These are phyloP conservation scores for Dendroctonus valens DNA, from an alignment of 1,140 invertebrate species.

Conservation along the genomic window DNA sequence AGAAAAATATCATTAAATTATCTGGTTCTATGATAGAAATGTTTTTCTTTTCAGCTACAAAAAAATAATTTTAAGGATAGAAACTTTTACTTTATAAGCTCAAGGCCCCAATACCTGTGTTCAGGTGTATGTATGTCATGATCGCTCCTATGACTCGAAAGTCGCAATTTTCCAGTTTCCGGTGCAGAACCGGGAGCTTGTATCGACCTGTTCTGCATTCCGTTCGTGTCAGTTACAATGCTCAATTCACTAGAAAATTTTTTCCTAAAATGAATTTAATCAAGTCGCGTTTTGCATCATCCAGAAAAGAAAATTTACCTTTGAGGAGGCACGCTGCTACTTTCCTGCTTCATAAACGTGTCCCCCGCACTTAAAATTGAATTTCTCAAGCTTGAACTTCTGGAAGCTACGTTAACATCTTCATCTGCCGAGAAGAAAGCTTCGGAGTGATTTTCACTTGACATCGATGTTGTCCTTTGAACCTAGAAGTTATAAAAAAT, in stretches of 20 bases:
- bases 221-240: conserved; percentile 47
- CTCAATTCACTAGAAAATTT: conserved; percentile 55
- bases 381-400: conserved; percentile 65
- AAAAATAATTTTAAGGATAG: not conserved
- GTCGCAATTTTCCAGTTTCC: conserved; percentile 39
- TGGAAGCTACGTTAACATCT: conserved; percentile 64
- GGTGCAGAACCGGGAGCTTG: conserved; percentile 40
- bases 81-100: not conserved
- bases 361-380: conserved; percentile 57
- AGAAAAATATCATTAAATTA: conserved; percentile 12
- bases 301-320: conserved; percentile 22
- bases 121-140: conserved; percentile 61
- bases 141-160: conserved; percentile 59
- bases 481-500: conserved; percentile 55
- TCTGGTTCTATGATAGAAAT: too few relatives aligned
- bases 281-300: conserved; percentile 4
- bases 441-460: conserved; percentile 86
- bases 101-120: conserved; percentile 45
- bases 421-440: conserved; percentile 90
- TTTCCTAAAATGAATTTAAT: conserved; percentile 41
- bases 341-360: conserved; percentile 53
- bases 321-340: conserved; percentile 40
- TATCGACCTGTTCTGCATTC: conserved; percentile 24
- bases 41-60: too few relatives aligned
- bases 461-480: conserved; percentile 80